Percentiles rank a stretch among this genome's conserved stretches.
phyloP scores from a whole-genome alignment of 2,113 vertebrate genomes.

The Oryzias melastigma region DNA sequence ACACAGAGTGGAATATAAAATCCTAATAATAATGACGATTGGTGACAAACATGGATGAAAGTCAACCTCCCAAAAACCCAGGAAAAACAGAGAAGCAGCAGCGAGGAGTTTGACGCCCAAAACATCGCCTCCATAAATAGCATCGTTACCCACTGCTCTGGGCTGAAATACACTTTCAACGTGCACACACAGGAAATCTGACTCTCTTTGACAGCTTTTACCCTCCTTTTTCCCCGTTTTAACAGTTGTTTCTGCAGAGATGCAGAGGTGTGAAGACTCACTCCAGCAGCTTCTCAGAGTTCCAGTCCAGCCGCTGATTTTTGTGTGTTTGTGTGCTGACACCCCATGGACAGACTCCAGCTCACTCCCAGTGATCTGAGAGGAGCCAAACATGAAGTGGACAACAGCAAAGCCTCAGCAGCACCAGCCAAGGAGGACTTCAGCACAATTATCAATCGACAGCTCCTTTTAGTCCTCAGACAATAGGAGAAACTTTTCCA shows the following conservation, averaged over 20 bases:
- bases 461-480: conserved; percentile 17
- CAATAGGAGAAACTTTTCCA: conserved; percentile 9
- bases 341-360: conserved; percentile 42
- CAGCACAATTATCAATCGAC: conserved; percentile 20
- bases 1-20: too few relatives aligned
- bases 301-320: conserved; percentile 34
- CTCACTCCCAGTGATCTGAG: conserved; percentile 17
- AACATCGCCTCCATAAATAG: conserved; percentile 32
- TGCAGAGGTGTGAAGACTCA: conserved; percentile 2
- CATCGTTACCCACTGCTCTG: conserved; percentile 9
- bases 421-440: conserved; percentile 30
- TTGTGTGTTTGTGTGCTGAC: conserved; percentile 33
- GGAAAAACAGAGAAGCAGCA: conserved; percentile 1
- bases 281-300: conserved; percentile 27
- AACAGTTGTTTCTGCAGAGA: conserved; percentile 9
- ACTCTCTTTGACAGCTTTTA: conserved; percentile 15
- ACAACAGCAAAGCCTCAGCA: conserved; percentile 28
- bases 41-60: too few relatives aligned
- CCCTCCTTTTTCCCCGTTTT: conserved; percentile 8
- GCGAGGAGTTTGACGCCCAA: conserved; percentile 24
- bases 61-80: background rate
- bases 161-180: conserved; percentile 32
- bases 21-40: too few relatives aligned
- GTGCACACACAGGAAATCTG: conserved; percentile 15
- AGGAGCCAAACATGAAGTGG: conserved; percentile 22